Base-by-base conservation (phyloP, 2,113 vertebrate species). In the Leptobrachium ailaonicum region DNA sequence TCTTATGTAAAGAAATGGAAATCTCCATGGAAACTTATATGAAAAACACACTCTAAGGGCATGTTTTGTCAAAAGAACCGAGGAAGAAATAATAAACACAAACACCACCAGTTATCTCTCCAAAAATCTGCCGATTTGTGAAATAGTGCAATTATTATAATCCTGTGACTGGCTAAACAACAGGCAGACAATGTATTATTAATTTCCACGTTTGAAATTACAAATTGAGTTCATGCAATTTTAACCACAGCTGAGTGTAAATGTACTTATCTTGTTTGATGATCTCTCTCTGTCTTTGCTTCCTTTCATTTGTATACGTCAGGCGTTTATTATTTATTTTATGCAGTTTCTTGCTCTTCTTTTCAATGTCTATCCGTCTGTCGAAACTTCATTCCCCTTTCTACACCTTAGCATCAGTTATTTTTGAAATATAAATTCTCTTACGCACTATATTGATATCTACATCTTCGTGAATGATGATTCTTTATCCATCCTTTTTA, bases 1-100 rank as follows among this genome's bases (percentile, higher is more conserved):
- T 73, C 45, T 80, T 75, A 81, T 81, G 71, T 73, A 75, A 75
- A 79, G 71, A 74, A 75, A 81, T 75, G 43, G 45, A 81, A 81
- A 75, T 81, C 79, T 75, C 79, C 79, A 81, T 81, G 79, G 79
- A 69, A 81, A 75, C 64, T 62, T 75, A 20, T 81, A 45, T 81
- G 63, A 81, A 69, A 80, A 81, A 81, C 66, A 81, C 73, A 81
- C 71, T 81, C 54, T 63, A 75, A 81, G 79, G 79, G 72, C 64
- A 75, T 62, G 71, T 74, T 75, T 75, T 81, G 64, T 75, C 63
- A 75, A 75, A 81, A 50, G 54, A 80, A 68, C 62, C 77, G 73
- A 13, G 41, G 70, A 80, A 66, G 77, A 41, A 79, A 79, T 79
- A 79, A 79, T 66, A 77, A 77, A 77, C 47, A 73, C 77, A 56